These are phyloP conservation scores for Macrobrachium rosenbergii DNA, from an alignment of 1,140 invertebrate species.

Conservation along the genomic window DNA sequence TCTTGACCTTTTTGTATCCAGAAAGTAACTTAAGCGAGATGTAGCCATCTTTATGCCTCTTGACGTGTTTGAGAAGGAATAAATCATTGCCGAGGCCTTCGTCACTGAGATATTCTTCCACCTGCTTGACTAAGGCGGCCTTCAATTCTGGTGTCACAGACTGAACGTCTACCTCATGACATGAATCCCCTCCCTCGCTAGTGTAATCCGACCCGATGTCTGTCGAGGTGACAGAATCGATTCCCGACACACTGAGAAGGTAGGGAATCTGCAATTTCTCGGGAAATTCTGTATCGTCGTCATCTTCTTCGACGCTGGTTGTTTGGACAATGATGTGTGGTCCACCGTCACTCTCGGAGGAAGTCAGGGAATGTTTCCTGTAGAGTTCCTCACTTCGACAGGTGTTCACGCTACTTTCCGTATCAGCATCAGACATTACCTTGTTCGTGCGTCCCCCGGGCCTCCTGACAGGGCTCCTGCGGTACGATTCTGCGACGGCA, in stretches of 20 bases:
- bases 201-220: slow-evolving; percentile 45
- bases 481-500: not conserved
- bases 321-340: slow-evolving; percentile 23
- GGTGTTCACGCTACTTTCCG: slow-evolving; percentile 22
- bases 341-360: slow-evolving; percentile 45
- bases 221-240: slow-evolving; percentile 21
- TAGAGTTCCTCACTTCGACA: not conserved
- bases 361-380: slow-evolving; percentile 26
- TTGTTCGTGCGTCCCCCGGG: not conserved
- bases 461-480: not conserved
- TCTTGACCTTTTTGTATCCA: slow-evolving; percentile 92
- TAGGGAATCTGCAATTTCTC: not conserved
- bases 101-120: slow-evolving; percentile 95
- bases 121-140: slow-evolving; percentile 78
- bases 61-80: slow-evolving; percentile 93
- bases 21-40: slow-evolving; percentile 94
- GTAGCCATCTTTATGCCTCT: slow-evolving; percentile 93
- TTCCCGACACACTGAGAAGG: not conserved
- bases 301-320: slow-evolving; percentile 28
- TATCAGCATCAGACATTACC: slow-evolving; percentile 46
- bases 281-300: not conserved
- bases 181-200: slow-evolving; percentile 53
- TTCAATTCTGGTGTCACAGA: slow-evolving; percentile 23
- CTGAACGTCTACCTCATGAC: slow-evolving; percentile 9
- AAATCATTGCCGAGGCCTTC: slow-evolving; percentile 96